A percentile compares a stretch with the other conserved stretches of the same genome.
Conservation (phyloP, 2,113 vertebrate species). For the Meriones unguiculatus region DNA sequence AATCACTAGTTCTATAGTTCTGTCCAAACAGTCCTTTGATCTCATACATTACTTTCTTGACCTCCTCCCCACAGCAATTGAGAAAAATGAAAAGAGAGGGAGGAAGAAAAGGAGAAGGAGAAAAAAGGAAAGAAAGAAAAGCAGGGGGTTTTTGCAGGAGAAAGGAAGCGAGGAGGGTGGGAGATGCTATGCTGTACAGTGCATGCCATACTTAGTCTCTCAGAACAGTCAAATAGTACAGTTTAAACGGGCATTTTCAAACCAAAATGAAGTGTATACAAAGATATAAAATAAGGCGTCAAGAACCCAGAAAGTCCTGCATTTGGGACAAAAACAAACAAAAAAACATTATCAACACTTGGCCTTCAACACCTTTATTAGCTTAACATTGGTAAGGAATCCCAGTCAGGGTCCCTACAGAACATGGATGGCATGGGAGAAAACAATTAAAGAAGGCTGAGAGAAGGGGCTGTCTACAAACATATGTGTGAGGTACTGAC, state of each 20-base stretch:
- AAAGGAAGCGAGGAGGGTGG: no score
- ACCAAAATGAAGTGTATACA: neutral
- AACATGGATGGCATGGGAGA: neutral
- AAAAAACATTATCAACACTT: neutral
- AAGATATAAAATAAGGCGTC: neutral
- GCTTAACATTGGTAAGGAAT: neutral
- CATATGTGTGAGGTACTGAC: neutral
- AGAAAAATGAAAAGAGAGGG: neutral
- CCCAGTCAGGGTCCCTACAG: neutral
- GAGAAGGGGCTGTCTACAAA: neutral
- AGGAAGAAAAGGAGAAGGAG: no score
- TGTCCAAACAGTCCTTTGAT: neutral
- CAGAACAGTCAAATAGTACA: neutral
- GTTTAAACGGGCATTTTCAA: neutral
- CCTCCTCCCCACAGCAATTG: neutral
- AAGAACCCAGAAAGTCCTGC: neutral
- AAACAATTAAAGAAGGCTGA: neutral
- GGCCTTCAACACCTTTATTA: neutral
- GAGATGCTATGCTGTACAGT: neutral
- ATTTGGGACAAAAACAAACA: neutral
- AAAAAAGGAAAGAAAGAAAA: no score
- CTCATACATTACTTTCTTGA: neutral
- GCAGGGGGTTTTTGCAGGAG: neutral
- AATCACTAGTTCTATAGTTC: neutral
- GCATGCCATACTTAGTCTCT: neutral